These are phyloP conservation scores for Tiphia femorata DNA, from an alignment of 2,888 invertebrate genomes.

Conservation along the genomic window DNA sequence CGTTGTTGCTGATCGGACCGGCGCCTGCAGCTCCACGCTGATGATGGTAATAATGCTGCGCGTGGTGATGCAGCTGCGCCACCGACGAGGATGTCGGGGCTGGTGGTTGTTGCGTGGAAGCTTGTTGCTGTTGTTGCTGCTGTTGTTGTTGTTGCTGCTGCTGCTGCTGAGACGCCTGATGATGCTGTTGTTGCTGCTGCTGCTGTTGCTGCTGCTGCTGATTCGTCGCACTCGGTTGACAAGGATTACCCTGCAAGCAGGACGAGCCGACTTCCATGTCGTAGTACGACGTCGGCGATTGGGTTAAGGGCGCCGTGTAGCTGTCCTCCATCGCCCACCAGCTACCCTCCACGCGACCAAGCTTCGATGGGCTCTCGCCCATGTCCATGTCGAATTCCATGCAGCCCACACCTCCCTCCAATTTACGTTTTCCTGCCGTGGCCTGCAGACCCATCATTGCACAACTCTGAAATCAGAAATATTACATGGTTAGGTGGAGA, in stretches of 20 bases:
- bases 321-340: conserved; percentile 68
- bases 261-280: conserved; percentile 62
- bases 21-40: conserved; percentile 28
- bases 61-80: conserved; percentile 46
- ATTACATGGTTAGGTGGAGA: too few species aligned
- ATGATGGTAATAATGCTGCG: conserved; percentile 56
- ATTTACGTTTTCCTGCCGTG: conserved; percentile 79
- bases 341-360: conserved; percentile 67
- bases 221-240: conserved; percentile 51
- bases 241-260: conserved; percentile 60
- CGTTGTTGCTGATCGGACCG: conserved; percentile 48
- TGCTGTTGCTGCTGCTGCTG: conserved; percentile 47
- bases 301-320: conserved; percentile 55
- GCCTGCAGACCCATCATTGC: conserved; percentile 84
- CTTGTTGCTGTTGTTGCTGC: conserved; percentile 44
- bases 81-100: conserved; percentile 33
- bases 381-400: conserved; percentile 71
- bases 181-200: conserved; percentile 45
- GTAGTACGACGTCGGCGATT: conserved; percentile 59
- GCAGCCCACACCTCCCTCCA: conserved; percentile 71
- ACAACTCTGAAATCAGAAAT: conserved; percentile 71
- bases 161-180: conserved; percentile 53
- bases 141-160: conserved; percentile 43
- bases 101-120: conserved; percentile 36
- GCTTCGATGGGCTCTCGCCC: conserved; percentile 74